Base-by-base conservation (phyloP, 2,797 vertebrate species). In the Urocyon cinereoargenteus region DNA sequence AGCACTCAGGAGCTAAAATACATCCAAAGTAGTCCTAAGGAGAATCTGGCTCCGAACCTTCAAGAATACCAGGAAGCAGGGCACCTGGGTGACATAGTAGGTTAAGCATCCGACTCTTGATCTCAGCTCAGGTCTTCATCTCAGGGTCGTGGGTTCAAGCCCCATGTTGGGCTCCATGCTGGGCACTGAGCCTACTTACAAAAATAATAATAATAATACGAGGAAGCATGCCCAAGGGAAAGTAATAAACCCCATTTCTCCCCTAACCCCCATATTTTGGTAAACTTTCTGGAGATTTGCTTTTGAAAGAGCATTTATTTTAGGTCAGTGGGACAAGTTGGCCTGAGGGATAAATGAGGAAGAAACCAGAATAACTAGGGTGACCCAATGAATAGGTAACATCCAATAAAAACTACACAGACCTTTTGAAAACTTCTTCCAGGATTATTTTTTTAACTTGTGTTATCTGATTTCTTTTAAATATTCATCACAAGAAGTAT, bases 271-370 rank as follows among this genome's bases (percentile, higher is more conserved):
- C 70, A 79, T n/a, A 91, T 84, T 94, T 79, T 83, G 36, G 45
- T 84, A 85, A 83, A 66, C 19, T 85, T 97, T 91, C 61, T 95
- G 72, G 61, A n/a, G 59, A 78, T 90, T 94, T 93, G 16, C 57
- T 85, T 96, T 88, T 85, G 26, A 90, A 84, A 83, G 28, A 91
- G 19, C 24, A 68, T 45, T 95, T 93, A 18, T 92, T 93, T 96
- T 79, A 92, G 91, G 55, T 82, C 89, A 77, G 81, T 89, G 31
- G 19, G 62, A 16, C 31, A 96, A 73, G 55, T 51, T 87, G 12
- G 16, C 82, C 34, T 72, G 11, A 90, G 5, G 31, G 36, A 31
- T 82, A 94, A 92, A 75, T 82, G 31, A 96, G 34, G 36, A 89
- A 62, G 26, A 92, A 21, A 86, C 51, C 31, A 93, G 77, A 14